A percentile compares a stretch with the other conserved stretches of the same genome.
These are phyloP conservation scores for Rhinogobio ventralis DNA, from an alignment of 2,797 vertebrate genomes.

Conservation along the genomic window DNA sequence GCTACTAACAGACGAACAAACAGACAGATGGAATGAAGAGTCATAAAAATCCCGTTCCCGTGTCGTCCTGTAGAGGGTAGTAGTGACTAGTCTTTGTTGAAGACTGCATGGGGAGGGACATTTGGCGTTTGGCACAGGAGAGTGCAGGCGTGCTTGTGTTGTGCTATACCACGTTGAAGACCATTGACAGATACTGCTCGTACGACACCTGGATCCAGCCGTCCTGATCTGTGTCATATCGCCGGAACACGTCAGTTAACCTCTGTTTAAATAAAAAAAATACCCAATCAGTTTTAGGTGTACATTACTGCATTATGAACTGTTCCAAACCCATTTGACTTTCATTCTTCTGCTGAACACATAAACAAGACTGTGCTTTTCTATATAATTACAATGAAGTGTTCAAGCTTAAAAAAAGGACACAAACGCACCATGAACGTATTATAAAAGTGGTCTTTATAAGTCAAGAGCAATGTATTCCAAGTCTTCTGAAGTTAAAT, in stretches of 20 bases:
- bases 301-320: background rate
- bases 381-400: background rate
- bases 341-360: background rate
- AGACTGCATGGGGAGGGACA: constrained; percentile 64
- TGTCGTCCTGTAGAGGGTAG: constrained; percentile 56
- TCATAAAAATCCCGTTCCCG: constrained; percentile 53
- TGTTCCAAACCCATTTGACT: background rate
- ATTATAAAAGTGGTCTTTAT: background rate
- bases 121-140: constrained; percentile 78
- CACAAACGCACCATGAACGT: background rate
- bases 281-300: background rate
- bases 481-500: background rate
- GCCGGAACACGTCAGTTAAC: constrained; percentile 94
- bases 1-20: constrained; percentile 72
- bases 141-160: constrained; percentile 64
- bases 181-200: constrained; percentile 98
- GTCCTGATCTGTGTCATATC: constrained; percentile 96
- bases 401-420: background rate
- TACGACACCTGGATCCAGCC: constrained; percentile 99
- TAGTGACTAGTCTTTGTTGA: constrained; percentile 63
- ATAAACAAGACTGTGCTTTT: background rate
- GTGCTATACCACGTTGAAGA: constrained; percentile 93
- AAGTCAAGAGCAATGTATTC: background rate
- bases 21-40: constrained; percentile 57
- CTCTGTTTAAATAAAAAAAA: constrained; percentile 77